A percentile compares a stretch with the other conserved stretches of the same genome.
Evolutionary conservation across 2,113 vertebrate genomes (phyloP).

Genomic region (Ceyx cyanopectus): DNA sequence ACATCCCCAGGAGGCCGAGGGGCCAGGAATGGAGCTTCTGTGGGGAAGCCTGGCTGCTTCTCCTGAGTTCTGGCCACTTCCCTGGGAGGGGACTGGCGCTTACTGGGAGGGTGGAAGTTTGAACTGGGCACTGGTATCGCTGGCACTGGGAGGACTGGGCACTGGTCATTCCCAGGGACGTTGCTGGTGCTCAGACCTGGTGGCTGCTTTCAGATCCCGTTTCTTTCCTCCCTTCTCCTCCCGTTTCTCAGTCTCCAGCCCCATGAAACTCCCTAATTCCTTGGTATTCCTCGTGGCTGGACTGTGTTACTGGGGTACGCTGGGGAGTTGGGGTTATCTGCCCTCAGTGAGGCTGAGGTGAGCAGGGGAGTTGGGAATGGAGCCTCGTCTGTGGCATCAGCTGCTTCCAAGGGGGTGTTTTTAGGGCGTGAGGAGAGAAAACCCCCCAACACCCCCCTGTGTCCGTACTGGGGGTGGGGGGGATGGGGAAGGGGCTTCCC

Average conservation of each 20-base stretch:
- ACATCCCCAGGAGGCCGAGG: not conserved
- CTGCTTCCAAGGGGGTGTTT: not conserved
- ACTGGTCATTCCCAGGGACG: too few species aligned
- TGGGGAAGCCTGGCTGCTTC: not conserved
- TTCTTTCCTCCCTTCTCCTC: not conserved
- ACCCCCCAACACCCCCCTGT: not conserved
- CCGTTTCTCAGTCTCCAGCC: fast-evolving
- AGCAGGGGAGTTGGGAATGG: not conserved
- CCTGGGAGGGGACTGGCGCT: not conserved
- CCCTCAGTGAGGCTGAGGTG: not conserved
- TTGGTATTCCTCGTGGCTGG: fast-evolving
- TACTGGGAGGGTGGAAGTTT: too few species aligned
- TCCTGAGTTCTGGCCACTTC: not conserved
- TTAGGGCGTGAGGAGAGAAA: not conserved
- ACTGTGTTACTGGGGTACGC: fast-evolving
- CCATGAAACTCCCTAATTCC: not conserved
- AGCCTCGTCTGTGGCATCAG: not conserved
- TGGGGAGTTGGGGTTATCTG: not conserved
- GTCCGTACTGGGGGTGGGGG: not conserved
- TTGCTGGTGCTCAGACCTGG: fast-evolving
- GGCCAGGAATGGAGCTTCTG: not conserved
- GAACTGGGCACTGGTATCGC: too few species aligned
- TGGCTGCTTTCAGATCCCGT: too few species aligned
- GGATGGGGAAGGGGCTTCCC: not conserved
- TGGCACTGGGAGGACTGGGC: too few species aligned